Base-by-base conservation (phyloP, 2,797 vertebrate species). In the Macropodus opercularis region DNA sequence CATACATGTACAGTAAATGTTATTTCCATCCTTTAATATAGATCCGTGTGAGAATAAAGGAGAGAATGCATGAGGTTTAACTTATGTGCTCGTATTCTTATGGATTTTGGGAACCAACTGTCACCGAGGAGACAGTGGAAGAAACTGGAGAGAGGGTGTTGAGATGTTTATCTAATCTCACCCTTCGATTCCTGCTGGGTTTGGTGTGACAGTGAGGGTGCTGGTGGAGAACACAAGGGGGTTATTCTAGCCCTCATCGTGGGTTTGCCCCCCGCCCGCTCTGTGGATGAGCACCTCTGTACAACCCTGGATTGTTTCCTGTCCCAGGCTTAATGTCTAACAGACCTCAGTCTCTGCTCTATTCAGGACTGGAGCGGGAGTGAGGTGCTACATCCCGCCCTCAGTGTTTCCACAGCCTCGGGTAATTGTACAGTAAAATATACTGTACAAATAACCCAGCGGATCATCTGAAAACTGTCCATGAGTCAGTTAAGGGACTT, bases 231-330 rank as follows among this genome's bases (percentile, higher is more conserved):
- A 89, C 87, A 87, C 75, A 72, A 61, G 47, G 50, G 59, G 69
- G 74, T 84, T 81, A 75, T 80, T 40, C 52, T 31, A 58, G 56
- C 64, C 51, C 26, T 44, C 47, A 11, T 19, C 53, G 68, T 43
- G 64, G 47, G n/a, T 36, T 39, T 63, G 76, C 75, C 63, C 24
- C 1, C 40, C 72, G 83, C 83, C 41, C 66, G 67, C 59, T 72
- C 32, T 24, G 31, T 59, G 58, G 75, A 77, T 76, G 72, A 76
- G 76, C 63, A 55, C 77, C 65, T 74, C 76, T 79, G 62, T 82
- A 75, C 72, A 84, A 86, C 73, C 77, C 62, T 50, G 26, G 85
- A 87, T 77, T 75, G 87, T 90, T 94, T 94, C 93, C 92, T 92
- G 91, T 90, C 83, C 83, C 71, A 52, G 85, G 76, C 47, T 86